phyloP scores from a whole-genome alignment of 2,113 vertebrate species.

The Eclectus roratus region DNA sequence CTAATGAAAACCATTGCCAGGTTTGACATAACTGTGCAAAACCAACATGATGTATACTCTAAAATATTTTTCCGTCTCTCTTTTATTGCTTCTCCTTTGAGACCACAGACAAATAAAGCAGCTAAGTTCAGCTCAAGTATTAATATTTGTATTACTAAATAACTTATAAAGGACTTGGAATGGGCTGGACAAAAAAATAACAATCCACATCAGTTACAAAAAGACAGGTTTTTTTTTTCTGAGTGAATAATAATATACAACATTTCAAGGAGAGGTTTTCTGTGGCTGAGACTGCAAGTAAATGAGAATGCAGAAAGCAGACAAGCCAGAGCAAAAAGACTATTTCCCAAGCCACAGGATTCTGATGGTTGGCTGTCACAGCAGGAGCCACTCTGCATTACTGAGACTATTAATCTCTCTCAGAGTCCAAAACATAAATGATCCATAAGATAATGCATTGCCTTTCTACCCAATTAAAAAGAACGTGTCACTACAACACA shows the following conservation, averaged over 20 bases:
- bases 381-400: not conserved
- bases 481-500: not conserved
- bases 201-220: not conserved
- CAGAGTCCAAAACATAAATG: not conserved
- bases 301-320: not conserved
- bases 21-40: not conserved
- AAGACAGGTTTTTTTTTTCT: not conserved
- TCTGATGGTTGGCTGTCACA: not conserved
- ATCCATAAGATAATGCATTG: not conserved
- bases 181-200: not conserved
- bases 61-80: not conserved
- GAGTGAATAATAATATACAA: not conserved
- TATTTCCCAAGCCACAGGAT: constrained; percentile 6
- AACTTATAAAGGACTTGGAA: not conserved
- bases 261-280: not conserved
- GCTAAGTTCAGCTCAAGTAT: not conserved
- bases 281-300: not conserved
- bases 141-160: not conserved
- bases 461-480: not conserved
- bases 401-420: not conserved
- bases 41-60: rapidly evolving
- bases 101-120: not conserved
- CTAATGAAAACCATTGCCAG: not conserved
- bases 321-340: not conserved
- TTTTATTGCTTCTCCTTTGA: not conserved